Base-by-base conservation (phyloP, 23 tunicate species). In the Halocynthia roretzi region DNA sequence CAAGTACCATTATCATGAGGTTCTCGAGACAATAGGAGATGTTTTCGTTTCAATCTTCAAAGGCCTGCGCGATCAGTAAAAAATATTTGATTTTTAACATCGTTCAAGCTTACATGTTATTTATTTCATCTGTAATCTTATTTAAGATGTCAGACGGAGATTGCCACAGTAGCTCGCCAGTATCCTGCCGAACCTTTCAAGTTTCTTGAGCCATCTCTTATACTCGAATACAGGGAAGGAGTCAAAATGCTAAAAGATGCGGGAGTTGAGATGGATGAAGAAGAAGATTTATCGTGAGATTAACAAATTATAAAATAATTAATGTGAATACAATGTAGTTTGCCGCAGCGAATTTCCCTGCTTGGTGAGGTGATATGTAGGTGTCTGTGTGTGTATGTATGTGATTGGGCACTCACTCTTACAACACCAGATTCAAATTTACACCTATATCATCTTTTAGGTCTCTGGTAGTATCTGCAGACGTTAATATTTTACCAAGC, bases 1-100 rank as follows among this genome's bases (percentile, higher is more conserved):
- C 81, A 77, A 86, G 52, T 96, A 96, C 76, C 99, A 96, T 64
- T 96, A 96, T 54, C 99, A 96, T 53, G 99, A 96, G 55, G 99
- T 90, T 7, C 52, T 96, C 6, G 77, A 92, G 68, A 93, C 82
- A 8, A 96, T 96, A 52, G 99, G 99, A 10, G 89, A 96, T 72
- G 71, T 82, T 56, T 96, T 96, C 75, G 94, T 96, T 48, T 76
- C 88, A 5, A 96, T 96, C 20, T 96, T 96, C 81, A 96, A 96
- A 67, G 99, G 99, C 6, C 61, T 96, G 18, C 78, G 96, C 5
- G 93, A 90, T 61, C 78, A 87, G 92, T 95, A 65, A 76, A 78
- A 50, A 1, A 66, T 0, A 2, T 66, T 66, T n/a, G 66, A 72
- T 49, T 12, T 49, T n/a, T 14, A n/a, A 12, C 77, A 15, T 2